Conservation (phyloP, 2,888 invertebrate species). For the Oligia latruncula region DNA sequence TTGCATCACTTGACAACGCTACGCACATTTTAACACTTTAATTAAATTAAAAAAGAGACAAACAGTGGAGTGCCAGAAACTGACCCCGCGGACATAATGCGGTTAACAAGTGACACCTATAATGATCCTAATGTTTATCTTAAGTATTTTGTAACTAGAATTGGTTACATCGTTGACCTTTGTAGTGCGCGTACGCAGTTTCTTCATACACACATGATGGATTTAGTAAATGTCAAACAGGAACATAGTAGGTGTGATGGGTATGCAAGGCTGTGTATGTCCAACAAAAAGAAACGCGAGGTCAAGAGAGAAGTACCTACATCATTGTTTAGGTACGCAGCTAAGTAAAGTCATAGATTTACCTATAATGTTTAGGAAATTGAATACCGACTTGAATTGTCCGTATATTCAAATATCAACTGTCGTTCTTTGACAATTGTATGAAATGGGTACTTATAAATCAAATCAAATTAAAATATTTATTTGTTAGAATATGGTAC, state of each 20-base stretch:
- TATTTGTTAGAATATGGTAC: no score
- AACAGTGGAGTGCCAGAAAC: background rate
- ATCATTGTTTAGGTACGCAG: background rate
- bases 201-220: conserved; percentile 55
- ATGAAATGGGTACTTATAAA: background rate
- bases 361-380: no score
- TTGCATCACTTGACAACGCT: conserved; percentile 8
- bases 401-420: background rate
- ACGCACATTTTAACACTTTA: conserved; percentile 13
- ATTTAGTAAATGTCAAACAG: conserved; percentile 51
- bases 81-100: conserved; percentile 1
- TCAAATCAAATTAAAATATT: no score
- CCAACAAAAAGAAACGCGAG: background rate
- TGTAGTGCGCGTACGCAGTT: conserved; percentile 51
- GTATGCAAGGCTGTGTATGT: background rate
- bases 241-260: conserved; percentile 15
- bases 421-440: background rate
- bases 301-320: background rate
- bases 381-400: background rate
- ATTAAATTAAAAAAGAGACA: background rate
- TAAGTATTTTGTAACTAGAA: conserved; percentile 49
- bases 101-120: conserved; percentile 4
- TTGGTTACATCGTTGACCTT: conserved; percentile 64
- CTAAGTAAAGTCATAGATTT: background rate
- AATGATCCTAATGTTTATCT: conserved; percentile 31